Base-by-base conservation (phyloP, 2,113 vertebrate genomes). In the Rhadina sibilatrix region DNA sequence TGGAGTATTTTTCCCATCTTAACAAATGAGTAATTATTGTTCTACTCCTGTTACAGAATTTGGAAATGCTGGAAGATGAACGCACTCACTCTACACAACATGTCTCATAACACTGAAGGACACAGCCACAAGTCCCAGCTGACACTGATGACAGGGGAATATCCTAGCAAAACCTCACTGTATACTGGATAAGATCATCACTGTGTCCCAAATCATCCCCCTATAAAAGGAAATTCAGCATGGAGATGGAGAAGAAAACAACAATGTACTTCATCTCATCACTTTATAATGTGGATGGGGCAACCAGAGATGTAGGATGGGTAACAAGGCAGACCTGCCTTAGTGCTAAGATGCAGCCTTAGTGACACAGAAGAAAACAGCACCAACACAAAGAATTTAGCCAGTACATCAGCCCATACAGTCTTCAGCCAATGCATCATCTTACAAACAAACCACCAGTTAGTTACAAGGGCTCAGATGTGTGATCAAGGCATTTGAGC, bases 101-200 rank as follows among this genome's bases (percentile, higher is more conserved):
- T 3, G 25, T 60, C 46, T 15, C 15, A 3, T 15, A 33, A 35
- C 12, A 40, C 22, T 31, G 37, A 46, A 72, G 56, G 49, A 86
- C 37, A 52, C 0, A 1, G 38, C 3, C 10, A 40, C 11, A 89
- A 61, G 18, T 72, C n/a, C 20, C 60, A 81, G 60, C 4, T 70
- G 64, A 74, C 9, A 40, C 7, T 0, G 1, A 65, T 0, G 1
- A 65, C 37, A 35, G 20, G 2, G 23, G 15, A 89, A 44, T 19
- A 56, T 9, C 15, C 35, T 42, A 54, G 9, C 33, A 76, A 20
- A 50, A 61, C 15, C 10, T 54, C 69, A 31, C 13, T 50, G 28
- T 49, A 61, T 10, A 8, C 27, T 49, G 30, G 12, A 3, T 3
- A 54, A 47, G 28, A 65, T 50, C 28, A 56, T 42, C 68, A 56